Base-by-base conservation (phyloP, 2,797 vertebrate species). In the Melopsittacus undulatus region DNA sequence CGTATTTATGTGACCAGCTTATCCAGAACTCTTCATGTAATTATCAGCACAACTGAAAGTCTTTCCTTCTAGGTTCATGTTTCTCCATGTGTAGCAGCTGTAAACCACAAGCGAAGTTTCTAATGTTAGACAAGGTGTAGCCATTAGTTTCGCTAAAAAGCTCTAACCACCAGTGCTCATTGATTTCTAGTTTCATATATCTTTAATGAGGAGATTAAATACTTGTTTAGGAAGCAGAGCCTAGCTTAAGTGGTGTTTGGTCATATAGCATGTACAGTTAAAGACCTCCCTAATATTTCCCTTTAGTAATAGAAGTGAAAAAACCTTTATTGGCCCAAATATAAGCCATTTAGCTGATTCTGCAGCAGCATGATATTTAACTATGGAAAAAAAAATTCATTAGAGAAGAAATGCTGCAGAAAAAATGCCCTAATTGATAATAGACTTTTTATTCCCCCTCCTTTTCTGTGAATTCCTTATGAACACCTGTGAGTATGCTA, bases 121-220 rank as follows among this genome's bases (percentile, higher is more conserved):
- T 98, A 98, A 98, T 99, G 98, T 99, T 98, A 97, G 98, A 99
- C 99, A 99, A 98, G 98, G 98, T 99, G 98, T 98, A 98, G 97
- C 98, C 98, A 99, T 99, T 99, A 99, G 98, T 98, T 98, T 97
- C 79, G 67, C 98, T 98, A 97, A 97, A 97, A 98, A 98, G 98
- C 98, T 98, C 98, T 98, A 98, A 98, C 98, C 98, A 97, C 97
- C 96, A 97, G 98, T 95, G 98, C 92, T 97, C 98, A 99, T 99
- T 98, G 99, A 99, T 99, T 98, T 98, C 97, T 97, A 98, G 98
- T 98, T 99, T 99, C 99, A 99, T 99, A 99, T 99, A 99, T 99
- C 98, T 99, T 99, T 99, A 99, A 99, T 99, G 99, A 99, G 98
- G 98, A 98, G 98, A 99, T 99, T 99, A 99, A 99, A 99, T 99